A percentile compares a stretch with the other conserved stretches of the same genome.
These are phyloP conservation scores for Eurosta solidaginis DNA, from an alignment of 1,140 invertebrate genomes.

Conservation along the genomic window DNA sequence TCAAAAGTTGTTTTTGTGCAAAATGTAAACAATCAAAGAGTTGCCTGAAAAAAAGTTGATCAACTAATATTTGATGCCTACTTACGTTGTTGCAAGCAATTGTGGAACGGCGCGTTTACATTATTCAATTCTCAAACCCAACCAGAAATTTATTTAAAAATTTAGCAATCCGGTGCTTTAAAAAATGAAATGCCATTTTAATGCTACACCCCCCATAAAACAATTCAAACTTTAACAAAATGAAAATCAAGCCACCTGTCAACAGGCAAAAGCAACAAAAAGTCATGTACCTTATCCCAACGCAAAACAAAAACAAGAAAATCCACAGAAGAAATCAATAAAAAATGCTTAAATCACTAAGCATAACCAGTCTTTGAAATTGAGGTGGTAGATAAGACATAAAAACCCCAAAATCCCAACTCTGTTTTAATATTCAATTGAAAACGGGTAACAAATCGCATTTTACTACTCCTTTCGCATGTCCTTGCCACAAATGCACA, in stretches of 20 bases:
- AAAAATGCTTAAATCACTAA: constrained; percentile 25
- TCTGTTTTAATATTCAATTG: constrained; percentile 21
- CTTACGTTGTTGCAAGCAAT: too few species aligned
- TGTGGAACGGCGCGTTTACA: too few species aligned
- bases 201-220: too few species aligned
- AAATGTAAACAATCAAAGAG: too few species aligned
- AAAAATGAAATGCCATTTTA: too few species aligned
- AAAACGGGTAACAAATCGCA: not conserved
- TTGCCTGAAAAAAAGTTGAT: too few species aligned
- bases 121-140: too few species aligned
- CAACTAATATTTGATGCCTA: too few species aligned
- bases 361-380: not conserved
- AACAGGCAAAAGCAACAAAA: not conserved
- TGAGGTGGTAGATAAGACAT: not conserved
- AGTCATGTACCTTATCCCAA: not conserved
- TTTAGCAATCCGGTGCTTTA: too few species aligned
- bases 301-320: not conserved
- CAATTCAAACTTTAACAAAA: not conserved
- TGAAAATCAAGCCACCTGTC: constrained; percentile 4
- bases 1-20: too few species aligned
- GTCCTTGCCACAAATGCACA: not conserved
- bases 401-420: not conserved
- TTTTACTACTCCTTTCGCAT: constrained; percentile 18
- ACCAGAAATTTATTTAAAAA: too few species aligned
- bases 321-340: not conserved